phyloP scores from a whole-genome alignment of 2,797 vertebrate genomes.

The Sarcoramphus papa region DNA sequence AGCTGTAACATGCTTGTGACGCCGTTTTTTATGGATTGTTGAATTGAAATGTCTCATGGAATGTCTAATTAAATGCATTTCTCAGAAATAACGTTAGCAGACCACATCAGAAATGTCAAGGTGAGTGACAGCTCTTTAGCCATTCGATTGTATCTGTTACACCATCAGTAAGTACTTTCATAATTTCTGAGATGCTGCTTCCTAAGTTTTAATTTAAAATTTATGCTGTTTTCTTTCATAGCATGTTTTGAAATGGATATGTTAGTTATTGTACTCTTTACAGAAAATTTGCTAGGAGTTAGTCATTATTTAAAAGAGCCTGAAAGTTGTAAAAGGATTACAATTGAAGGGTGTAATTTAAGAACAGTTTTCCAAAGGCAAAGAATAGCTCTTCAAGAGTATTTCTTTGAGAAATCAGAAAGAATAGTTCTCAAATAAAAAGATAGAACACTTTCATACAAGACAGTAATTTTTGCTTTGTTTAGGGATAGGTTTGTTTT shows the following conservation, averaged over 20 bases:
- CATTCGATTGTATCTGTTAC: not conserved
- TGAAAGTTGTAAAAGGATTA: not conserved
- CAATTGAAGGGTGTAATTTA: slow-evolving; percentile 7
- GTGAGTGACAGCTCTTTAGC: not conserved
- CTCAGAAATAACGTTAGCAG: not conserved
- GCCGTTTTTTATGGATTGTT: not conserved
- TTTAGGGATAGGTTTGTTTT: not conserved
- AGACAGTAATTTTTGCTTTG: not conserved
- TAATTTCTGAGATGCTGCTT: not conserved
- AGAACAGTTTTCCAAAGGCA: not conserved
- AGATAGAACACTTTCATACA: not conserved
- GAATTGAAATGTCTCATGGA: not conserved
- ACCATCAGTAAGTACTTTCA: rapidly evolving
- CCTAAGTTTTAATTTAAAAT: not conserved
- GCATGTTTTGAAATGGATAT: not conserved
- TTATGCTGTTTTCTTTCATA: not conserved
- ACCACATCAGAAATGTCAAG: rapidly evolving
- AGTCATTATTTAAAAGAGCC: not conserved
- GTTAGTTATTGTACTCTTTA: not conserved
- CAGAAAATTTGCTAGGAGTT: not conserved
- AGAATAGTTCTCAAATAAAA: not conserved
- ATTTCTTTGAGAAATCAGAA: not conserved
- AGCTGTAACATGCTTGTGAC: rapidly evolving
- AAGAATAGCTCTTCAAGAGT: not conserved
- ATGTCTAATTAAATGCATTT: not conserved